Conservation (phyloP, 2,113 vertebrate genomes). For the Colossoma macropomum region DNA sequence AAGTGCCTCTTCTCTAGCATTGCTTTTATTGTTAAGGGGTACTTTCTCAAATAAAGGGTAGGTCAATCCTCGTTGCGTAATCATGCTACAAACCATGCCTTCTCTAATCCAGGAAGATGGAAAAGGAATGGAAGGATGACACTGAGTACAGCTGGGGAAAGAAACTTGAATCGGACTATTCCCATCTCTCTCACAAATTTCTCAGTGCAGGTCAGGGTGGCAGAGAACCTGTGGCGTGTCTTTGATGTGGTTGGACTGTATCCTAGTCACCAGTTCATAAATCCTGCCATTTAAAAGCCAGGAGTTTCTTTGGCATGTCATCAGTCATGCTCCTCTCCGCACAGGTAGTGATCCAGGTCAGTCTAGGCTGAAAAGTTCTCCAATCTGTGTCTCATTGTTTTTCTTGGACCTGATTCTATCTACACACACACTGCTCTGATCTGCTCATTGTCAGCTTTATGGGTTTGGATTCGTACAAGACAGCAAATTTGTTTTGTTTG, state of each 20-base stretch:
- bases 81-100: background rate
- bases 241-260: constrained; percentile 76
- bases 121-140: background rate
- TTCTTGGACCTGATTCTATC: background rate
- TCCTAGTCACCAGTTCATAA: constrained; percentile 68
- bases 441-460: background rate
- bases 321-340: constrained; percentile 54
- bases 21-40: too few relatives aligned
- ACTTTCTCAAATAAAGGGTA: too few relatives aligned
- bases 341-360: constrained; percentile 18
- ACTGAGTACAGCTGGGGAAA: background rate
- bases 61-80: too few relatives aligned
- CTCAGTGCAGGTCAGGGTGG: constrained; percentile 70
- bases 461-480: background rate
- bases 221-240: constrained; percentile 54
- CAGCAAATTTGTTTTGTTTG: background rate
- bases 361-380: background rate
- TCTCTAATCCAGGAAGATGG: background rate
- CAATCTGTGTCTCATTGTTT: constrained; percentile 1
- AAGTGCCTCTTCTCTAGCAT: too few relatives aligned
- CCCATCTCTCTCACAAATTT: constrained; percentile 72
- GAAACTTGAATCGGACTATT: constrained; percentile 60
- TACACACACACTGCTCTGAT: background rate
- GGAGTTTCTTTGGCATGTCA: constrained; percentile 68
- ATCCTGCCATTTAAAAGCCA: constrained; percentile 72